A percentile compares a stretch with the other conserved stretches of the same genome.
Conservation (phyloP, 2,113 vertebrate genomes). For the Perca fluviatilis region DNA sequence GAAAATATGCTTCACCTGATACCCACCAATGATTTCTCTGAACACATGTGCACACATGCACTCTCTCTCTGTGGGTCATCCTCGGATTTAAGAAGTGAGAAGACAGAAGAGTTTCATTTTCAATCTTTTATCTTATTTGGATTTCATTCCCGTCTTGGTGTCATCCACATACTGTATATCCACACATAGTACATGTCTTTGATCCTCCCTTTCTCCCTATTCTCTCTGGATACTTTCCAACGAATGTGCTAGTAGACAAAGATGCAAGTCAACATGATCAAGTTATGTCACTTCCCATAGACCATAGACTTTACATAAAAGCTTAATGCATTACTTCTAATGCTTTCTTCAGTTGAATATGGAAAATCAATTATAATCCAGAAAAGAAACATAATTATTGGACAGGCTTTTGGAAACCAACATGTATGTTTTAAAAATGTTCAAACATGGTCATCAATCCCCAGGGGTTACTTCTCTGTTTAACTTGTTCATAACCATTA, state of each 20-base stretch:
- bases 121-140: neutral
- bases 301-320: neutral
- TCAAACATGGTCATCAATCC: neutral
- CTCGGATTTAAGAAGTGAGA: neutral
- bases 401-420: too few relatives aligned
- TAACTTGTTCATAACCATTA: too few relatives aligned
- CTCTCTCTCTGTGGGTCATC: conserved; percentile 9
- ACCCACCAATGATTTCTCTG: neutral
- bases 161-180: neutral
- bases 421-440: neutral
- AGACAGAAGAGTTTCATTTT: neutral
- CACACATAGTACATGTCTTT: neutral
- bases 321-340: neutral
- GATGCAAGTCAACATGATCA: neutral
- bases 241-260: neutral
- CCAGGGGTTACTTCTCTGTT: neutral
- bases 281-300: too few relatives aligned
- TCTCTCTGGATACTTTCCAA: neutral
- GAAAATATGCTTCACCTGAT: conserved; percentile 20
- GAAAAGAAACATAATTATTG: too few relatives aligned
- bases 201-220: too few relatives aligned
- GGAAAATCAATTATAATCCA: too few relatives aligned
- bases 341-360: neutral
- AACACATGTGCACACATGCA: neutral
- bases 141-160: neutral